Conservation (phyloP, 1,140 invertebrate species). For the Druon quercuslanigerum region DNA sequence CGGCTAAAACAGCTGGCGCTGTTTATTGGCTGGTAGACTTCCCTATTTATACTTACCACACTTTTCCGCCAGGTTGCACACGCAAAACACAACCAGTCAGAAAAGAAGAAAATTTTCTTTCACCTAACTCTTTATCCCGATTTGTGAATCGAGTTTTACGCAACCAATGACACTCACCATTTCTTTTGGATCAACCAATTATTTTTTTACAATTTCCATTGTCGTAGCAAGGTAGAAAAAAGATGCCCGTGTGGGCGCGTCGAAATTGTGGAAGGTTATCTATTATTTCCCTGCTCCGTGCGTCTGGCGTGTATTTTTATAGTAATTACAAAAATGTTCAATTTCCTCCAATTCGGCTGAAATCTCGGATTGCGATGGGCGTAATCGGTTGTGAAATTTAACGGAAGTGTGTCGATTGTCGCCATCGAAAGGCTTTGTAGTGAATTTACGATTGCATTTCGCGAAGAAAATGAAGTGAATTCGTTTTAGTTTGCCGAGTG, state of each 20-base stretch:
- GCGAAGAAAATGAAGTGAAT: constrained; percentile 37
- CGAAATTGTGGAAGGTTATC: background rate
- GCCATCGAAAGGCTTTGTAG: background rate
- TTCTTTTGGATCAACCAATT: too few relatives aligned
- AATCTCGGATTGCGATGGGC: constrained; percentile 25
- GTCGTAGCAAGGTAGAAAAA: constrained; percentile 7
- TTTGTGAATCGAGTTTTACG: too few relatives aligned
- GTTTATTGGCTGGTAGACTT: too few relatives aligned
- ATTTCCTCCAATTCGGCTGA: constrained; percentile 33
- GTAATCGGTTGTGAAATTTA: constrained; percentile 3
- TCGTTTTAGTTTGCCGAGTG: constrained; percentile 31
- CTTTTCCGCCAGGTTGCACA: too few relatives aligned
- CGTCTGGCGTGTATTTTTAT: constrained; percentile 49
- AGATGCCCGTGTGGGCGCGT: background rate
- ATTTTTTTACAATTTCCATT: too few relatives aligned
- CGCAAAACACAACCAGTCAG: too few relatives aligned
- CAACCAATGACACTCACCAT: too few relatives aligned
- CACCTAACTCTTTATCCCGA: too few relatives aligned
- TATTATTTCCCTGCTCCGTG: constrained; percentile 36
- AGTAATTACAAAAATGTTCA: constrained; percentile 48
- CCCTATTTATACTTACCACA: too few relatives aligned
- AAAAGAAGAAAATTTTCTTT: too few relatives aligned
- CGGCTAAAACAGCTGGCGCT: too few relatives aligned
- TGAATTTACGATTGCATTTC: background rate
- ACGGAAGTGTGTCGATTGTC: background rate